Conservation (phyloP, 1,140 invertebrate species). For the Steinernema khuongi region DNA sequence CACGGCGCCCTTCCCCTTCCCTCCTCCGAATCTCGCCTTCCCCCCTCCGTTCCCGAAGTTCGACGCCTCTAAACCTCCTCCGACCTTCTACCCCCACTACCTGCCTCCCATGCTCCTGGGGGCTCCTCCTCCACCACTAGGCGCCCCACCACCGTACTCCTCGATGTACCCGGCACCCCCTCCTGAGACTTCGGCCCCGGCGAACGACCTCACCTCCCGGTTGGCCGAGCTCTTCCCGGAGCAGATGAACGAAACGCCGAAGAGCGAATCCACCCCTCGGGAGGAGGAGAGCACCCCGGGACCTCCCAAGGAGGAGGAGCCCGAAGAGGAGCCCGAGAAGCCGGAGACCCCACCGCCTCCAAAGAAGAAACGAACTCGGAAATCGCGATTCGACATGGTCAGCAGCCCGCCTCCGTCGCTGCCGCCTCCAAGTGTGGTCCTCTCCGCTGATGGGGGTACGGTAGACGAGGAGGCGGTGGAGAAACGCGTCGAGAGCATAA, state of each 20-base stretch:
- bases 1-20: background rate
- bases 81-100: background rate
- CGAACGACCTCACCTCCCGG: background rate
- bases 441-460: background rate
- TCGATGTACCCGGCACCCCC: background rate
- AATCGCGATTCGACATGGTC: background rate
- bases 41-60: background rate
- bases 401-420: background rate
- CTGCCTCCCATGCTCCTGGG: background rate
- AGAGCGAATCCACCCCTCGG: no score
- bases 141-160: background rate
- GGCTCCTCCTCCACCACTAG: background rate
- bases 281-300: background rate
- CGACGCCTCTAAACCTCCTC: background rate
- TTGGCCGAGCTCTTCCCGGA: conserved; percentile 1
- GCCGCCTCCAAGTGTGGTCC: no score
- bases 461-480: background rate
- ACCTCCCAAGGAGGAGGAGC: background rate
- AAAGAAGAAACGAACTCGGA: background rate
- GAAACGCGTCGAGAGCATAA: background rate
- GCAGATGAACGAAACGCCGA: background rate
- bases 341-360: background rate
- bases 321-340: background rate
- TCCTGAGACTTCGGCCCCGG: background rate
- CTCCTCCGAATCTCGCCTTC: background rate